Conservation (phyloP, 2,888 invertebrate genomes). For the Ophonus ardosiacus region DNA sequence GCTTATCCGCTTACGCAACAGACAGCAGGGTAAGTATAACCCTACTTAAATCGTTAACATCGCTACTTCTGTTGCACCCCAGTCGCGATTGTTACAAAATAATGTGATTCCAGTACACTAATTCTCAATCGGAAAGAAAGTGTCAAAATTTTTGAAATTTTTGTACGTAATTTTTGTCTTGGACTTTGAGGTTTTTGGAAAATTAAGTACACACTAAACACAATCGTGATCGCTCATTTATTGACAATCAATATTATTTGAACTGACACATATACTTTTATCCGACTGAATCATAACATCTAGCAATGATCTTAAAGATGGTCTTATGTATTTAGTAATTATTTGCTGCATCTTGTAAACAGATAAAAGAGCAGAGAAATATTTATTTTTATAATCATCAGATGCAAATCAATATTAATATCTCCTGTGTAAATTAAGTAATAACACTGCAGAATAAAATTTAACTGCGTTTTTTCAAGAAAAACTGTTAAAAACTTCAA, state of each 20-base stretch:
- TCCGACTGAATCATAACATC: neutral
- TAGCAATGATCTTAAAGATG: neutral
- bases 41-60: too few species aligned
- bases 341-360: neutral
- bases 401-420: too few species aligned
- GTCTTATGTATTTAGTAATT: neutral
- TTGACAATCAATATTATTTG: neutral
- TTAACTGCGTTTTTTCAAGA: too few species aligned
- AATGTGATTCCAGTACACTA: neutral
- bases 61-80: too few species aligned
- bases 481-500: too few species aligned
- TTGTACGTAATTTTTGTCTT: neutral
- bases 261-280: neutral
- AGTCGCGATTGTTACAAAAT: too few species aligned
- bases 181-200: neutral
- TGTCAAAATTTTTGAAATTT: neutral
- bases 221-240: neutral
- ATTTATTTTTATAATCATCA: neutral
- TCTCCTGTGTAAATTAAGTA: too few species aligned
- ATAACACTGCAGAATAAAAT: too few species aligned
- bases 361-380: neutral
- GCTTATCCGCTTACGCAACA: too few species aligned
- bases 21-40: too few species aligned
- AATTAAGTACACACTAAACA: neutral
- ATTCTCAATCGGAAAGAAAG: neutral